Base-by-base conservation (phyloP, 1,140 invertebrate species). In the Xylocopa sonorina region DNA sequence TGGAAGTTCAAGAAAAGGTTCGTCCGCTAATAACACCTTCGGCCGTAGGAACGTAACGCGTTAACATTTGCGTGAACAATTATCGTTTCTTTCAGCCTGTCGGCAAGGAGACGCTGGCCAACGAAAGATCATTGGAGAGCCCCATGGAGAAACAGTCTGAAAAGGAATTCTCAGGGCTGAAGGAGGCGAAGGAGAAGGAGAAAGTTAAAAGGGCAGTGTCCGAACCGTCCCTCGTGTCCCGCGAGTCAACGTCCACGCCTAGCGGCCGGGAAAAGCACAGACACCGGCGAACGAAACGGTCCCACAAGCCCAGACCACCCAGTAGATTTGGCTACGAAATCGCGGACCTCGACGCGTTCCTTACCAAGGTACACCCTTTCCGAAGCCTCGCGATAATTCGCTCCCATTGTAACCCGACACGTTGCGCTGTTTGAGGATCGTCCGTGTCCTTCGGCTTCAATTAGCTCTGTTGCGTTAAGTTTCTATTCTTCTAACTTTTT, bases 281-380 rank as follows among this genome's bases (percentile, higher is more conserved):
- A 6, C 87, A 89, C 66, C 81, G 91, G 21, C 78, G 84, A 32
- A 81, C 86, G 0, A 91, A 88, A 84, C 87, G 89, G 9, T 85
- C 79, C 27, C 89, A 90, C 53, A 92, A 87, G 53, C 63, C 85
- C 12, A 88, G 89, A 79, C 79, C 85, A 21, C 84, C 84, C 0
- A 88, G 81, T 46, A 87, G 87, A 74, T 96, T 96, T 80, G 96
- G 95, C 41, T 97, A 96, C 81, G 95, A 96, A 76, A 96, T 96
- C 34, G 93, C 94, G 62, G 96, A 97, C 89, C 93, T 96, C 46
- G 96, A 96, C 81, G 94, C 94, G 41, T 96, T 97, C 88, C 91
- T 97, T 10, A 94, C 94, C 2, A 96, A 96, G 93, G 95, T 96
- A 90, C 88, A 85, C 60, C 29, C 29, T 57, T 57, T 3, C 73